Evolutionary conservation across 1,140 invertebrate genomes (phyloP), one percentile per base, ranked within the genome.

Genomic region (Batillaria attramentaria): DNA sequence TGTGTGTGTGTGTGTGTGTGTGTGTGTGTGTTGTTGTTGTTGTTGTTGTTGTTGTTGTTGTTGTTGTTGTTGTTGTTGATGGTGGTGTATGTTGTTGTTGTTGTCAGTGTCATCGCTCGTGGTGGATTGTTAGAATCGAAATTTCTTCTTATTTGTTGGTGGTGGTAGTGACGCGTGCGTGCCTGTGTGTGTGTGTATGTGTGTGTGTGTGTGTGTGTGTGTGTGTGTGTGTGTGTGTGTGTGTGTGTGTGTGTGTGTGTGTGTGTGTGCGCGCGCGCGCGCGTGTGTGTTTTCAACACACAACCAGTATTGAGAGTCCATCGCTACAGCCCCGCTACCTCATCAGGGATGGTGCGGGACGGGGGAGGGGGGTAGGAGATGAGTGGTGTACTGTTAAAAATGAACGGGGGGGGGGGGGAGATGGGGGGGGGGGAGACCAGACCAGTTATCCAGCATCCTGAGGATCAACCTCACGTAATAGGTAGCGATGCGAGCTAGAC

Each of bases 201-300:
- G 10, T 50, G 10, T 50, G 24, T 50, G 24, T 13, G 10, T 50
- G 10, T 50, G 24, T 50, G n/a, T 50, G 10, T 50, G 46, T 50
- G 46, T 50, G 46, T 50, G 46, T 50, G 46, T 50, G 46, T 50
- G 46, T 50, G 46, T 50, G 46, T 50, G 46, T 50, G 46, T 50
- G 46, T 50, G 46, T 50, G 46, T 24, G 46, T 50, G 46, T 24
- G 46, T 50, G 46, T 24, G 46, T 50, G 46, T 24, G 46, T 50
- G 46, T 24, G 46, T 50, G 46, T 24, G 46, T 50, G 46, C 46
- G 46, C 24, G 46, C 46, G 46, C 24, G 46, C 46, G 46, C 24
- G 24, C 46, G 46, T 50, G 46, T 24, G 24, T 50, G 46, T 50
- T 50, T 10, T 50, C n/a, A n/a, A n/a, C n/a, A n/a, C n/a, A n/a